These are phyloP conservation scores for Stegodyphus dumicola DNA, from an alignment of 1,140 invertebrate genomes.

Conservation along the genomic window DNA sequence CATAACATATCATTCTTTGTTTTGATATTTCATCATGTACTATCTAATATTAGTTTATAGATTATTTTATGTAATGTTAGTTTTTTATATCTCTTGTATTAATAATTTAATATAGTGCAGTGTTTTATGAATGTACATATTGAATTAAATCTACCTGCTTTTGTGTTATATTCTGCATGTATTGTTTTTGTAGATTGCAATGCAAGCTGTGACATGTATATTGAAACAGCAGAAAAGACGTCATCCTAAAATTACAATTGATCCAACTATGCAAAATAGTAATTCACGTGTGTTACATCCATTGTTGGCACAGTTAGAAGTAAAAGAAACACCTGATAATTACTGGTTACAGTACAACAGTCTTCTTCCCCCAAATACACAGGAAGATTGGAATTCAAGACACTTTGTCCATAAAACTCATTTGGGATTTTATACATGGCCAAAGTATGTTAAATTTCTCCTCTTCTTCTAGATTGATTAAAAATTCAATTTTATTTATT, in stretches of 20 bases:
- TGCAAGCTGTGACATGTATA: constrained; percentile 74
- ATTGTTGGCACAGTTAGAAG: constrained; percentile 43
- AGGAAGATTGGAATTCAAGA: constrained; percentile 80
- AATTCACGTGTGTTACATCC: constrained; percentile 39
- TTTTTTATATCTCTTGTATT: no score
- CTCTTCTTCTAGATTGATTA: no score
- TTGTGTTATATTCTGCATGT: not conserved
- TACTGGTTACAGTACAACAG: constrained; percentile 80
- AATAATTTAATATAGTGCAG: no score
- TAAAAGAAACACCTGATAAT: constrained; percentile 77
- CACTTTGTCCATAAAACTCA: constrained; percentile 78
- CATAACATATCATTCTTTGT: no score
- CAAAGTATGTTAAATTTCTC: constrained; percentile 71
- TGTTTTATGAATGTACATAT: no score
- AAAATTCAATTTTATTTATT: no score
- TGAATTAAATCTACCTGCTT: no score
- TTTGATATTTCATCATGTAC: no score
- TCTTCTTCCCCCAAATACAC: constrained; percentile 72
- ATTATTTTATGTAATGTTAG: no score
- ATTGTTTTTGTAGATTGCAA: constrained; percentile 71
- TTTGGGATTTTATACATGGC: constrained; percentile 86
- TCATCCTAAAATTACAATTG: constrained; percentile 74
- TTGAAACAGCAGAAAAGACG: constrained; percentile 82
- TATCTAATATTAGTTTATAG: no score
- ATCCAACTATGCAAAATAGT: constrained; percentile 42